Evolutionary conservation across 2,113 vertebrate genomes (phyloP).

Genomic region (Syngnathus scovelli): DNA sequence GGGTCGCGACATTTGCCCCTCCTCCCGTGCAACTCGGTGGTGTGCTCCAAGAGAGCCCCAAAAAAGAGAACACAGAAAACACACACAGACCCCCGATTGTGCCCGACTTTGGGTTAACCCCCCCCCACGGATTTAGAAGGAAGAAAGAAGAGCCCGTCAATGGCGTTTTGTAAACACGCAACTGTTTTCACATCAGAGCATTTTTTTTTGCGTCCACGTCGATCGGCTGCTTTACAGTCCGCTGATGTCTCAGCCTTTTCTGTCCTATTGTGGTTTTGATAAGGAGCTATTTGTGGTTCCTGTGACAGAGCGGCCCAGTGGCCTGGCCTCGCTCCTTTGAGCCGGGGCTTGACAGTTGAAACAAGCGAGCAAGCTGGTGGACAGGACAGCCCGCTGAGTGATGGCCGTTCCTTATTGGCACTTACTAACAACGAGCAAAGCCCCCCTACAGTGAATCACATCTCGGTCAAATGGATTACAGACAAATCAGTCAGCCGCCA

Average conservation of each 20-base stretch:
- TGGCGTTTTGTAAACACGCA: slow-evolving; percentile 61
- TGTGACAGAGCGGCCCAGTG: slow-evolving; percentile 38
- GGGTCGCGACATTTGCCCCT: slow-evolving; percentile 57
- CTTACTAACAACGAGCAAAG: slow-evolving; percentile 61
- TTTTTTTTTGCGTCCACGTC: slow-evolving; percentile 42
- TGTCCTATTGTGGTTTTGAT: slow-evolving; percentile 54
- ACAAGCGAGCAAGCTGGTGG: slow-evolving; percentile 64
- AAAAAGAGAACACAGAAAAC: slow-evolving; percentile 55
- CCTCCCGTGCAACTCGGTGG: slow-evolving; percentile 33
- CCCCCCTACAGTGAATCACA: slow-evolving; percentile 59
- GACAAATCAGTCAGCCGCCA: slow-evolving; percentile 43
- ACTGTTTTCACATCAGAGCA: slow-evolving; percentile 50
- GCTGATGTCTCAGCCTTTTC: slow-evolving; percentile 42
- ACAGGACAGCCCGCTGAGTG: slow-evolving; percentile 66
- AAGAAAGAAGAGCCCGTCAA: slow-evolving; percentile 54
- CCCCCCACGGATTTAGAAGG: slow-evolving; percentile 35
- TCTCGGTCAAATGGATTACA: slow-evolving; percentile 65
- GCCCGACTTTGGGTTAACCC: slow-evolving; percentile 40
- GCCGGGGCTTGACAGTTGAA: slow-evolving; percentile 57
- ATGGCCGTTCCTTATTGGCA: slow-evolving; percentile 62
- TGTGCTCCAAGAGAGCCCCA: slow-evolving; percentile 47
- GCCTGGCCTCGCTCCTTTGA: slow-evolving; percentile 47
- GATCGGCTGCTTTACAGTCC: slow-evolving; percentile 55
- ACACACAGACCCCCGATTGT: slow-evolving; percentile 65
- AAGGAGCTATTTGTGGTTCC: slow-evolving; percentile 50